Base-by-base conservation (phyloP, 2,113 vertebrate species). In the Accipiter cooperii region DNA sequence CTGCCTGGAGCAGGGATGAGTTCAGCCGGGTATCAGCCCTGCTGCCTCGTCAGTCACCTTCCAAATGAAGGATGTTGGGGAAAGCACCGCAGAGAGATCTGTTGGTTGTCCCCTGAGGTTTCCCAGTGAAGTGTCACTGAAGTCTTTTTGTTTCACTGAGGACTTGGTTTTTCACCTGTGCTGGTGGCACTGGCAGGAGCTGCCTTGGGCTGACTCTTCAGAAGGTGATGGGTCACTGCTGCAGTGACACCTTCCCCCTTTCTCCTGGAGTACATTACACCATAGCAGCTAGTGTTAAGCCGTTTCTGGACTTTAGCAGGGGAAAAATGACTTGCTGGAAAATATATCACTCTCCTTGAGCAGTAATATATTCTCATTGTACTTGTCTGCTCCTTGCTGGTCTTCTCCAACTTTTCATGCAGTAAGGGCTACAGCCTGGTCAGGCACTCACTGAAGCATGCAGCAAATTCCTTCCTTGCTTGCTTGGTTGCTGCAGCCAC, bases 241-340 rank as follows among this genome's bases (percentile, higher is more conserved):
- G 17, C 17, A 5, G n/a, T 63, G 54, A 40, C 51, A 34, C n/a
- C 47, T 58, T 87, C 55, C 77, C 52, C 44, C 38, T 71, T 33
- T 33, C 54, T 77, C 29, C 80, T 4, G 10, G 60, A 73, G 76
- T 42, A 18, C 46, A 1, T n/a, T 31, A 14, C 17, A 0, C 71
- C 26, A 6, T 2, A 55, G 77, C 85, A 89, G 77, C 25, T 25
- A 7, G 40, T 4, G 69, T 44, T 55, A 55, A 66, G 57, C 79
- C 29, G 11, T 61, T 65, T 34, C 86, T 94, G 92, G 92, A 21
- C 92, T 84, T 89, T 2, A 63, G 51, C 22, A 58, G 64, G n/a
- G 83, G 80, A 71, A 25, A 66, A 95, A 89, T 46, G 31, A 87
- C 76, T 60, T 87, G 55, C 73, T 94, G 89, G 95, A 95, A 96